Conservation (phyloP, 1,140 invertebrate genomes). For the Melanaphis sacchari region DNA sequence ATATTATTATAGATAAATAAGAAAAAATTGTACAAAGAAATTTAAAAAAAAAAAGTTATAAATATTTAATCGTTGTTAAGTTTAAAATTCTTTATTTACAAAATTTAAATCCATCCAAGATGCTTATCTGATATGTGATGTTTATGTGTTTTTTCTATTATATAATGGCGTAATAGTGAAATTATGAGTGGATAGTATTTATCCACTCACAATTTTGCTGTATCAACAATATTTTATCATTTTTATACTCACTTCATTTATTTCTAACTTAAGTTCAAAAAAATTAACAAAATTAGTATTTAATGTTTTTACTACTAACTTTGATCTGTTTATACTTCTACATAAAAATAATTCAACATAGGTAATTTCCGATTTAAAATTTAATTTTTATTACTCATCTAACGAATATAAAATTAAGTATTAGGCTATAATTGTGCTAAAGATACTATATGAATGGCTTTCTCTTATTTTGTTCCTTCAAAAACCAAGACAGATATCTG, state of each 20-base stretch:
- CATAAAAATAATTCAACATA: background rate
- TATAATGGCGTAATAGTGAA: background rate
- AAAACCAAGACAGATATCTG: constrained; percentile 21
- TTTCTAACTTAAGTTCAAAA: background rate
- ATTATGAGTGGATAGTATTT: background rate
- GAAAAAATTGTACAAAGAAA: background rate
- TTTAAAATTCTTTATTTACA: background rate
- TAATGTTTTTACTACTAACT: background rate
- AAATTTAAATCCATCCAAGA: background rate
- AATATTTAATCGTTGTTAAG: background rate
- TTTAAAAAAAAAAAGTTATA: background rate
- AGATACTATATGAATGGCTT: constrained; percentile 11
- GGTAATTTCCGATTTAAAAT: background rate
- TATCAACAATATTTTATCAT: background rate
- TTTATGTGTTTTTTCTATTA: background rate
- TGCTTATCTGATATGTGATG: background rate
- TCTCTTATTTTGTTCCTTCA: background rate
- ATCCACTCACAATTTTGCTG: background rate
- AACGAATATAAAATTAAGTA: background rate
- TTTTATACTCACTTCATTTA: background rate
- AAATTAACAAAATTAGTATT: background rate
- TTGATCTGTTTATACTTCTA: background rate
- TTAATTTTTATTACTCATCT: background rate
- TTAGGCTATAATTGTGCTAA: background rate
- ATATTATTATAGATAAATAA: background rate